Evolutionary conservation across 1,140 invertebrate species (phyloP).

Genomic region (Ridgeia piscesae): DNA sequence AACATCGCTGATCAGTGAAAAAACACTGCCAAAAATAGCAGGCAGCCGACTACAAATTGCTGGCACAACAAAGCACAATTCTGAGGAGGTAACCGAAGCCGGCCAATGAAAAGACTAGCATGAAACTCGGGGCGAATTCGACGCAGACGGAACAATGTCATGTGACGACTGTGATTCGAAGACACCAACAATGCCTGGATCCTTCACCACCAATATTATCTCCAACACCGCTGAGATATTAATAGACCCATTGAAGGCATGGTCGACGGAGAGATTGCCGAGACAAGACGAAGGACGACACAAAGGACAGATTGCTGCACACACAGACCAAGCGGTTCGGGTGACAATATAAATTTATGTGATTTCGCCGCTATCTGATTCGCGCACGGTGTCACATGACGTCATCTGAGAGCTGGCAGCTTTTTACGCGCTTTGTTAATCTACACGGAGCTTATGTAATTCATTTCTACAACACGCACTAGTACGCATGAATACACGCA

Average conservation of each 20-base stretch:
- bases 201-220: neutral
- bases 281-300: neutral
- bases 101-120: neutral
- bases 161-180: neutral
- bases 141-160: too few species aligned
- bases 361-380: neutral
- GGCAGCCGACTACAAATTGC: neutral
- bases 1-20: neutral
- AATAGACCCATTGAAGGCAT: neutral
- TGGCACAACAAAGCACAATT: neutral
- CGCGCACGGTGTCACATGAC: neutral
- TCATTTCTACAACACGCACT: neutral
- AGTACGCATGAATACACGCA: neutral
- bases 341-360: neutral
- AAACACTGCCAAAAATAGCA: neutral
- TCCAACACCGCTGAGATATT: neutral
- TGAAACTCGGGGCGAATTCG: too few species aligned
- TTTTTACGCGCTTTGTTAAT: neutral
- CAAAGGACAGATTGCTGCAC: neutral
- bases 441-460: neutral
- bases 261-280: neutral
- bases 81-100: neutral
- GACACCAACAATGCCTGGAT: neutral
- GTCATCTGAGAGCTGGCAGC: neutral
- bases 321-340: too few species aligned